Base-by-base conservation (phyloP, 2,113 vertebrate genomes). In the Salminus brasiliensis region DNA sequence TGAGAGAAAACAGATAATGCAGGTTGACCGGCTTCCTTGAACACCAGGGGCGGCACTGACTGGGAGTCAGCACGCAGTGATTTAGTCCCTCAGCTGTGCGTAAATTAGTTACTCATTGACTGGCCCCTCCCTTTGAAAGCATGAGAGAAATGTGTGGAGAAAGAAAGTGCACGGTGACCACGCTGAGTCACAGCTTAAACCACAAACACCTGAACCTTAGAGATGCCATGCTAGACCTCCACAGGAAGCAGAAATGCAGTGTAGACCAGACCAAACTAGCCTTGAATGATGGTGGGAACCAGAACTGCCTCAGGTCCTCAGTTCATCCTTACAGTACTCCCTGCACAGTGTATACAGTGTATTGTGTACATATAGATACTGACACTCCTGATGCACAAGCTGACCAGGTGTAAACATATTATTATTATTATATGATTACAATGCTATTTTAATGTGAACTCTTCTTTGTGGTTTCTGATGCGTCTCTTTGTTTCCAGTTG, bases 31-130 rank as follows among this genome's bases (percentile, higher is more conserved):
- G 62, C 62, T 12, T 66, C 62, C 62, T 36, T 18, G 66, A 53
- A 72, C 23, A 30, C 3, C 41, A 45, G 9, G 11, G 16, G 23
- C n/a, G 53, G 36, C 13, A n/a, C 63, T n/a, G 13, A 47, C 32
- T 63, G 18, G 34, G 62, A 25, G 27, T 62, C 60, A 29, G 12
- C 34, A n/a, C 1, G 12, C 49, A 36, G 29, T 49, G 43, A 79
- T 63, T 47, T 65, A 41, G 21, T 43, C 68, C 68, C 23, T 21
- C 1, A 18, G 36, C 45, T 30, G 25, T 70, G 41, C 34, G 30
- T 36, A 32, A 25, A 7, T 30, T 6, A 39, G 67, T 73, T 80
- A n/a, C 84, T 81, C 69, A 78, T 68, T 67, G 80, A 83, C 76
- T 36, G 73, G 72, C 36, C 47, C 13, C 57, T 78, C 52, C 72